Percentiles rank a stretch among this genome's conserved stretches.
These are phyloP conservation scores for Vultur gryphus DNA, from an alignment of 2,797 vertebrate species.

Conservation along the genomic window DNA sequence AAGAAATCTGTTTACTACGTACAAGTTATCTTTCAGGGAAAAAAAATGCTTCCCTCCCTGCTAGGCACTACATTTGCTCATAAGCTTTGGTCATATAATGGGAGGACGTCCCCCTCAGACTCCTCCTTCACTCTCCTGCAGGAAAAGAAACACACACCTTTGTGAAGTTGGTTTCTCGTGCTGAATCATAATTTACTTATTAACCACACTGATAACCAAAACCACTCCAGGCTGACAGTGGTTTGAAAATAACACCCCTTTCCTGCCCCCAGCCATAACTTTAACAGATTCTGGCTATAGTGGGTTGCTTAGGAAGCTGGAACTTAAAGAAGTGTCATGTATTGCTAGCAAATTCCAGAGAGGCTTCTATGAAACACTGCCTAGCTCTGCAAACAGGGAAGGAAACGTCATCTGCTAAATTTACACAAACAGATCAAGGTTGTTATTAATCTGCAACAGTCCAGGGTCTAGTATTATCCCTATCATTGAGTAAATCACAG, in stretches of 20 bases:
- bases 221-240: neutral
- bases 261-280: neutral
- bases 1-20: neutral
- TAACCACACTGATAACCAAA: neutral
- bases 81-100: neutral
- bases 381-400: neutral
- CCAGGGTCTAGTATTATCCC: neutral
- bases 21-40: neutral
- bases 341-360: neutral
- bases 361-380: neutral
- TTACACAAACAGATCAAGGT: neutral
- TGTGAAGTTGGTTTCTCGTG: neutral
- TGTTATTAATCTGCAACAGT: neutral
- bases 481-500: neutral
- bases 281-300: neutral
- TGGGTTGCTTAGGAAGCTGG: neutral
- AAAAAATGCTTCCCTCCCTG: neutral
- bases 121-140: neutral
- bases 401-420: neutral
- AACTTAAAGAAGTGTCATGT: accelerated
- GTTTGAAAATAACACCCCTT: neutral
- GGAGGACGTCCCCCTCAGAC: neutral
- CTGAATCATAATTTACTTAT: neutral
- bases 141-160: neutral
- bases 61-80: neutral